These are phyloP conservation scores for Danio choprae DNA, from an alignment of 2,797 vertebrate genomes.

Conservation along the genomic window DNA sequence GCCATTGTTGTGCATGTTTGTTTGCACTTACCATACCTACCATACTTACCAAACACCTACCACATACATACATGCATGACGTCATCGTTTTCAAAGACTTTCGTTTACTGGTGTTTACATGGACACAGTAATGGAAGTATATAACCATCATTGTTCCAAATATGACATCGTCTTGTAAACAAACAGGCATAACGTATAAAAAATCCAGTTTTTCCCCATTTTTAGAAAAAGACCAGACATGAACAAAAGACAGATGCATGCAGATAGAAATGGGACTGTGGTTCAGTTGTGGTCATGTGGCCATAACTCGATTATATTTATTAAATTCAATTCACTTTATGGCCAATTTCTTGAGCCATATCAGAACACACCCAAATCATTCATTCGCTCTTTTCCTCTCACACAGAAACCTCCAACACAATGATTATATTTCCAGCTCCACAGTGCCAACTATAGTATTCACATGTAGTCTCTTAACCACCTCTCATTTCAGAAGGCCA, in stretches of 20 bases:
- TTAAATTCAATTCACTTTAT: conserved; percentile 30
- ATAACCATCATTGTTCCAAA: too few relatives aligned
- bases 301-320: conserved; percentile 21
- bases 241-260: not conserved
- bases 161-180: too few relatives aligned
- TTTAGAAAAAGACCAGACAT: not conserved
- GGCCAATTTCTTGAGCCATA: conserved; percentile 13
- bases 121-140: too few relatives aligned
- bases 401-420: not conserved
- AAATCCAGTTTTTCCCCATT: too few relatives aligned
- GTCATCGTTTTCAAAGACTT: too few relatives aligned
- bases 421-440: not conserved
- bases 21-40: too few relatives aligned
- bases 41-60: too few relatives aligned
- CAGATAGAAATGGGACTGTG: conserved; percentile 1
- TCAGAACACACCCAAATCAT: conserved; percentile 27
- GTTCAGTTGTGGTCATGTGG: conserved; percentile 14
- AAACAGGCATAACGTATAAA: too few relatives aligned
- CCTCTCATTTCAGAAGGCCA: conserved; percentile 2
- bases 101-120: too few relatives aligned
- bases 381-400: not conserved
- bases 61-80: too few relatives aligned
- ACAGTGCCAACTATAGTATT: not conserved
- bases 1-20: too few relatives aligned
- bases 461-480: not conserved